phyloP scores from a whole-genome alignment of 2,113 vertebrate species.

The Sturnira hondurensis region DNA sequence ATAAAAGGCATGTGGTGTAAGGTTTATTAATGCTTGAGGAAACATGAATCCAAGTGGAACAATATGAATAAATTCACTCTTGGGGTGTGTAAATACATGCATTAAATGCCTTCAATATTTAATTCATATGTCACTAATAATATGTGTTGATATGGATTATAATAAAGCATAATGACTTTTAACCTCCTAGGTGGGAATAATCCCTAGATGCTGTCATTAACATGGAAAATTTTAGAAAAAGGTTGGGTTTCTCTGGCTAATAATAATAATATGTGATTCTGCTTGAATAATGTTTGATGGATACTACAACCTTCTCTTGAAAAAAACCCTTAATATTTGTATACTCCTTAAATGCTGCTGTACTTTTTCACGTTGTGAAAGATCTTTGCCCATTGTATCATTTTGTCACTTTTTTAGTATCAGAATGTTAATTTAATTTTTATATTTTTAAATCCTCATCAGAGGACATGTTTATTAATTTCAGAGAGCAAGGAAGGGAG shows the following conservation, averaged over 20 bases:
- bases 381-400: not conserved
- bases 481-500: too few species aligned
- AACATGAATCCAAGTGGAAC: constrained; percentile 24
- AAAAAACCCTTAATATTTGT: not conserved
- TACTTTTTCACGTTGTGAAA: not conserved
- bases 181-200: constrained; percentile 57
- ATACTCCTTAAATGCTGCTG: not conserved
- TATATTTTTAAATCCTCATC: too few species aligned
- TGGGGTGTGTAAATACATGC: constrained; percentile 59
- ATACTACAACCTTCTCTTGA: not conserved
- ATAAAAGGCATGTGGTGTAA: constrained; percentile 25
- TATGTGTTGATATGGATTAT: constrained; percentile 69
- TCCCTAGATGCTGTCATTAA: constrained; percentile 51
- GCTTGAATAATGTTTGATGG: not conserved
- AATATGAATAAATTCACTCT: constrained; percentile 31
- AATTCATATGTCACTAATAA: constrained; percentile 47
- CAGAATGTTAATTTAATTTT: not conserved
- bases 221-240: constrained; percentile 48
- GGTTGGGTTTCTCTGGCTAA: not conserved
- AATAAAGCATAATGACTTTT: constrained; percentile 67
- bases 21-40: constrained; percentile 56
- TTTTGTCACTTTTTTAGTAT: not conserved
- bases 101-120: constrained; percentile 31
- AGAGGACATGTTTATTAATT: too few species aligned
- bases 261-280: not conserved